Percentiles rank a stretch among this genome's conserved stretches.
These are phyloP conservation scores for Actinostola sp. DNA, from an alignment of 92 coral and sea anemone species.

Conservation along the genomic window DNA sequence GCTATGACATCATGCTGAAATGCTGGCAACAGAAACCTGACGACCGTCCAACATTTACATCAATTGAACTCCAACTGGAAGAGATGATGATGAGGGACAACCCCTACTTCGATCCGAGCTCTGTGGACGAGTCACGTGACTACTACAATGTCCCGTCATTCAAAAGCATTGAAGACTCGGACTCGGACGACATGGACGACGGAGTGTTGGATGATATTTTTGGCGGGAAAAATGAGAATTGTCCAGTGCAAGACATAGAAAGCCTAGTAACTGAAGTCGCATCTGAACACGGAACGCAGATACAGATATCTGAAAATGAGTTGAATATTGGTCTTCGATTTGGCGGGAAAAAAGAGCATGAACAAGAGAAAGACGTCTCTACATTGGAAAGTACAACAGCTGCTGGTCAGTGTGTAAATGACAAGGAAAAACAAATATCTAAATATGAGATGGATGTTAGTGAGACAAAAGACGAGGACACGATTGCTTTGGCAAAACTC, in stretches of 20 bases:
- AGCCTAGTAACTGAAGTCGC: too few relatives aligned
- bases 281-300: too few relatives aligned
- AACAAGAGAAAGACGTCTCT: background rate
- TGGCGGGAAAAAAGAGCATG: background rate
- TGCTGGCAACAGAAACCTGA: conserved; percentile 78
- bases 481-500: too few relatives aligned
- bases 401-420: too few relatives aligned
- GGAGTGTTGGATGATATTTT: conserved; percentile 29
- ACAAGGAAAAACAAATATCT: too few relatives aligned
- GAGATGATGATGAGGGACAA: conserved; percentile 68
- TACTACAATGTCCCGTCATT: conserved; percentile 83
- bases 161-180: conserved; percentile 53
- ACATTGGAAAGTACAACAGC: background rate
- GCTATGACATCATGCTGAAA: conserved; percentile 67
- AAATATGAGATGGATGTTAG: too few relatives aligned
- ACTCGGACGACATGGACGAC: conserved; percentile 29
- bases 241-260: background rate
- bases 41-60: conserved; percentile 69
- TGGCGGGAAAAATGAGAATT: background rate
- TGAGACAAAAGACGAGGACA: too few relatives aligned
- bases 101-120: conserved; percentile 73
- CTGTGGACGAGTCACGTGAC: conserved; percentile 67
- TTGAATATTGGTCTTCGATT: too few relatives aligned
- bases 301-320: too few relatives aligned
- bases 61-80: conserved; percentile 57